Conservation (phyloP, 2,113 vertebrate genomes). For the Choloepus hoffmanni region DNA sequence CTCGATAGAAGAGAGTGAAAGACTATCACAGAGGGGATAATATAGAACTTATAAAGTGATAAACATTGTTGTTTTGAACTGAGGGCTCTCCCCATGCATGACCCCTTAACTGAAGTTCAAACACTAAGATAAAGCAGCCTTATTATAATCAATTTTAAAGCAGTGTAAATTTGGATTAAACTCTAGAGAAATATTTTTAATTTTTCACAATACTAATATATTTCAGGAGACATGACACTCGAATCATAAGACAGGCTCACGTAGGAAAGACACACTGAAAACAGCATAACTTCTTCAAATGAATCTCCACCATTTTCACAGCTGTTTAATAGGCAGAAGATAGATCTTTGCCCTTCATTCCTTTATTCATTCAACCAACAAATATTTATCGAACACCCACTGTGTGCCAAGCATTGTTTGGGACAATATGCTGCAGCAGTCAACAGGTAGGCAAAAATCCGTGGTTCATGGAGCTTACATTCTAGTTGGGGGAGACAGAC, state of each 20-base stretch:
- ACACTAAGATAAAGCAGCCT: not conserved
- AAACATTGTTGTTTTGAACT: not conserved
- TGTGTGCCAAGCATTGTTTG: not conserved
- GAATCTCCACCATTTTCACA: slow-evolving; percentile 45
- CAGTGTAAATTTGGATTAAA: not conserved
- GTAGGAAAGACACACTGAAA: slow-evolving; percentile 26
- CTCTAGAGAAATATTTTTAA: not conserved
- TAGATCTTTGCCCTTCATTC: not conserved
- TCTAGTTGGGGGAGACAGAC: not conserved
- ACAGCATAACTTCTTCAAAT: not conserved
- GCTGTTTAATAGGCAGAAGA: slow-evolving; percentile 21
- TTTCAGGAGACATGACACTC: not conserved
- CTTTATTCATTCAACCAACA: not conserved
- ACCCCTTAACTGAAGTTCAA: not conserved
- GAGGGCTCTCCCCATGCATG: not conserved
- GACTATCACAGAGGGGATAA: not conserved
- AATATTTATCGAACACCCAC: not conserved
- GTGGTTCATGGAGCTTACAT: not conserved
- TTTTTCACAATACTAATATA: not conserved
- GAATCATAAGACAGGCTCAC: not conserved
- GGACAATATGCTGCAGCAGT: not conserved
- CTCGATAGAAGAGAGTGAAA: not conserved
- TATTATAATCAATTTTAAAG: not conserved
- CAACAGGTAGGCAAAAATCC: not conserved
- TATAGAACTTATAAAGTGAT: not conserved